Evolutionary conservation across 2,797 vertebrate species (phyloP).

Genomic region (Gadopsis bispinosus): DNA sequence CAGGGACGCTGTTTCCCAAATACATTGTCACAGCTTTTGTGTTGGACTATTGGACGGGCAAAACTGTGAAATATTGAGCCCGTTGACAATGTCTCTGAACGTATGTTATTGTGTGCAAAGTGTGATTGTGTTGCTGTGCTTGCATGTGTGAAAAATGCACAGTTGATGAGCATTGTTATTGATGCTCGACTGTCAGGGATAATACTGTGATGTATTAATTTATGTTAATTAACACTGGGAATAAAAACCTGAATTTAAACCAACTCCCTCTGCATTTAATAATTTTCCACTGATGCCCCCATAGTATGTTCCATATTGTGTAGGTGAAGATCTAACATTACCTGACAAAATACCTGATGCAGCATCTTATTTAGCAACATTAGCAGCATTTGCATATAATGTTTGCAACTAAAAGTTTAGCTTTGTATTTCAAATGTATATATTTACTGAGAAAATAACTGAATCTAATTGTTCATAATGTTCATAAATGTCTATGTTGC

Average conservation of each 20-base stretch:
- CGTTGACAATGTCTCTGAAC: slow-evolving; percentile 58
- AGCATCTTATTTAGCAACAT: background rate
- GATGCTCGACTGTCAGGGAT: slow-evolving; percentile 43
- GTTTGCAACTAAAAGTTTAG: background rate
- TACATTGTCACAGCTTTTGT: slow-evolving; percentile 72
- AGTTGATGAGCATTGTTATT: slow-evolving; percentile 30
- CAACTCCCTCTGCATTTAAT: background rate
- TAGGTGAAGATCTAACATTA: background rate
- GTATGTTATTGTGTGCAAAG: slow-evolving; percentile 62
- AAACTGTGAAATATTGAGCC: slow-evolving; percentile 72
- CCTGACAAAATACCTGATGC: background rate
- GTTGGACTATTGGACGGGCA: slow-evolving; percentile 67
- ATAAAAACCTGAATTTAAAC: slow-evolving; percentile 46
- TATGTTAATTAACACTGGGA: slow-evolving; percentile 50
- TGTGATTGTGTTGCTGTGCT: slow-evolving; percentile 48
- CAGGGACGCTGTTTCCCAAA: slow-evolving; percentile 56
- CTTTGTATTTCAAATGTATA: background rate
- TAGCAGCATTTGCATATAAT: background rate
- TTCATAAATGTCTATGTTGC: too few relatives aligned
- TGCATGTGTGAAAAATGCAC: slow-evolving; percentile 38
- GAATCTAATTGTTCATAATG: background rate
- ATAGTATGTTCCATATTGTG: background rate
- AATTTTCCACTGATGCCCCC: background rate
- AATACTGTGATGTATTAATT: slow-evolving; percentile 48
- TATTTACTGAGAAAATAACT: background rate